Evolutionary conservation across 2,888 invertebrate species (phyloP).

Genomic region (Serrognathus titanus): DNA sequence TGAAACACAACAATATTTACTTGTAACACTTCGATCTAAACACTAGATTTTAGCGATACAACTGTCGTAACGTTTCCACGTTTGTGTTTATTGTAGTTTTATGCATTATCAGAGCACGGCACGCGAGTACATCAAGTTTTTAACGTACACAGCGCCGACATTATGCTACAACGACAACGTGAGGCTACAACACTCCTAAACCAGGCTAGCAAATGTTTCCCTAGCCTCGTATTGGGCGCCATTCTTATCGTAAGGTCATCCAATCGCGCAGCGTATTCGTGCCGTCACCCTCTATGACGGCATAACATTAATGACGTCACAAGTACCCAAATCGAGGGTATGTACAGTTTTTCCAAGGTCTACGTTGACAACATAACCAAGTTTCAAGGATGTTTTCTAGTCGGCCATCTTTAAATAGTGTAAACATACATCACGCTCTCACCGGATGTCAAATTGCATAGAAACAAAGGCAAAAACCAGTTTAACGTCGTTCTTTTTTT

Average conservation of each 20-base stretch:
- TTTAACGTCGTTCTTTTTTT: too few relatives aligned
- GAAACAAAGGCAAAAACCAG: too few relatives aligned
- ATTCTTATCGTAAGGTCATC: constrained; percentile 14
- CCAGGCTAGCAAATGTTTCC: not conserved
- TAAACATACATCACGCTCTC: too few relatives aligned
- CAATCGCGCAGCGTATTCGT: constrained; percentile 1
- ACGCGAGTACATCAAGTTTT: not conserved
- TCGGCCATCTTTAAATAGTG: not conserved
- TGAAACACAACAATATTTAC: too few relatives aligned
- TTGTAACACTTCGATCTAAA: too few relatives aligned
- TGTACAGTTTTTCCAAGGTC: constrained; percentile 15
- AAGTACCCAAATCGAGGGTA: constrained; percentile 7
- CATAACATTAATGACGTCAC: constrained; percentile 7
- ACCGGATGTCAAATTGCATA: too few relatives aligned
- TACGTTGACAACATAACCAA: not conserved
- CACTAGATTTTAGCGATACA: too few relatives aligned
- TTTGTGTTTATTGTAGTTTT: too few relatives aligned
- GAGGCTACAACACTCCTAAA: not conserved
- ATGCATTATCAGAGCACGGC: not conserved
- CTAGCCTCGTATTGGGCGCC: constrained; percentile 14
- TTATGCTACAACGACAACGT: not conserved
- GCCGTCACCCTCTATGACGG: not conserved
- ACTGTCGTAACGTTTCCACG: too few relatives aligned
- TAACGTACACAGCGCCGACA: not conserved
- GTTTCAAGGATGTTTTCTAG: not conserved